Conservation (phyloP, 53 echinoderm and acorn worm species). For the Holothuria leucospilota region DNA sequence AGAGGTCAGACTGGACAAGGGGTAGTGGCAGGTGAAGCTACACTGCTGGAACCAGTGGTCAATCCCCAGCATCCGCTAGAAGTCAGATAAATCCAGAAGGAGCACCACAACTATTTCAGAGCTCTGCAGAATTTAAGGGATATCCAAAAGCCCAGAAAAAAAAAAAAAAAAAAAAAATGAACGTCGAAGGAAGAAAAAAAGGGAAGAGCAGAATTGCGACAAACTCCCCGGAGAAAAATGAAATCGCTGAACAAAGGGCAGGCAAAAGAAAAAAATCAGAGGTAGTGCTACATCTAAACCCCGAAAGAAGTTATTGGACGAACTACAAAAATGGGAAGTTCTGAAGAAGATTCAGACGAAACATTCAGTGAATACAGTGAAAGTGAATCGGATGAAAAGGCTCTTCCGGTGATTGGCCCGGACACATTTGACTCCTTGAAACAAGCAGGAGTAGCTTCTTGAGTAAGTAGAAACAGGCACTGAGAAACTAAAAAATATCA, state of each 20-base stretch:
- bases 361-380: slow-evolving; percentile 3
- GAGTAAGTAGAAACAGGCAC: too few species aligned
- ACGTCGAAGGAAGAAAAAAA: neutral
- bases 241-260: neutral
- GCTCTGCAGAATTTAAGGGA: neutral
- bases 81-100: too few species aligned
- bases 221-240: neutral
- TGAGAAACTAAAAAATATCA: too few species aligned
- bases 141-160: neutral
- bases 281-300: neutral
- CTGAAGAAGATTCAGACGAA: neutral
- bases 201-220: slow-evolving; percentile 9
- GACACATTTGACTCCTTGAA: neutral
- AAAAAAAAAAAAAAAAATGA: neutral
- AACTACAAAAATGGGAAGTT: neutral
- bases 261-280: neutral
- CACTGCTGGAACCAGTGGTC: too few species aligned
- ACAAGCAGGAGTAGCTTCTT: neutral
- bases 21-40: too few species aligned
- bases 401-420: neutral
- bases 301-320: neutral
- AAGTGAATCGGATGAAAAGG: neutral
- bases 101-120: neutral
- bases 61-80: too few species aligned
- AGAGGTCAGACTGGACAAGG: neutral